Conservation (phyloP, 2,113 vertebrate species). For the Eurypyga helias region DNA sequence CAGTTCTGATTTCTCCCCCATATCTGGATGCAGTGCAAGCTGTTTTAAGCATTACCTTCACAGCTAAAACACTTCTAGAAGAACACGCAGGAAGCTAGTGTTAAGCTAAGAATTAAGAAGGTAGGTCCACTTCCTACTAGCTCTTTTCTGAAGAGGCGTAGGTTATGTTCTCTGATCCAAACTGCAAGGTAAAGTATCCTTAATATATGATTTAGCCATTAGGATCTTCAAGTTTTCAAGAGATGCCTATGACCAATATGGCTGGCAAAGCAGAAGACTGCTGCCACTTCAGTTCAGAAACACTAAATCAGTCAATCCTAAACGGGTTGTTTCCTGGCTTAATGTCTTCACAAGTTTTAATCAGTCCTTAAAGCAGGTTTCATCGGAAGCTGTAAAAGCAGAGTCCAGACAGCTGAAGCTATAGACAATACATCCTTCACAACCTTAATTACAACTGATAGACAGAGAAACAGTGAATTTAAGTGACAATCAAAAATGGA, state of each 20-base stretch:
- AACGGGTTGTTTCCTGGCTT: not conserved
- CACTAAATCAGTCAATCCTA: not conserved
- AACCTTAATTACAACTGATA: not conserved
- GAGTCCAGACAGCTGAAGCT: not conserved
- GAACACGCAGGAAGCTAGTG: not conserved
- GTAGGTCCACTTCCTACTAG: not conserved
- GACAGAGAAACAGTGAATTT: not conserved
- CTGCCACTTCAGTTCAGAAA: not conserved
- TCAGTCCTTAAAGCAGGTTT: not conserved
- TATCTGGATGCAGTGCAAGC: not conserved
- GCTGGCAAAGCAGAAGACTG: not conserved
- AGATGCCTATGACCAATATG: rapidly evolving
- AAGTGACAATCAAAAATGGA: not conserved
- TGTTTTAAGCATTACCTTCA: not conserved
- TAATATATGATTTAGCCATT: not conserved
- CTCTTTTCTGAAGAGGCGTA: not conserved
- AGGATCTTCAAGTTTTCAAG: not conserved
- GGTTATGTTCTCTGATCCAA: not conserved
- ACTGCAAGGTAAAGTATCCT: not conserved
- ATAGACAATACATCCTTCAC: not conserved
- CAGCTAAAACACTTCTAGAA: not conserved
- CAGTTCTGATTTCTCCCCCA: not conserved
- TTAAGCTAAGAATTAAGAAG: not conserved
- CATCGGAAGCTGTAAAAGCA: not conserved
- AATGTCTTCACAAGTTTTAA: not conserved